A percentile compares a stretch with the other conserved stretches of the same genome.
Conservation (phyloP, 2,797 vertebrate species). For the Leptoclinus maculatus region DNA sequence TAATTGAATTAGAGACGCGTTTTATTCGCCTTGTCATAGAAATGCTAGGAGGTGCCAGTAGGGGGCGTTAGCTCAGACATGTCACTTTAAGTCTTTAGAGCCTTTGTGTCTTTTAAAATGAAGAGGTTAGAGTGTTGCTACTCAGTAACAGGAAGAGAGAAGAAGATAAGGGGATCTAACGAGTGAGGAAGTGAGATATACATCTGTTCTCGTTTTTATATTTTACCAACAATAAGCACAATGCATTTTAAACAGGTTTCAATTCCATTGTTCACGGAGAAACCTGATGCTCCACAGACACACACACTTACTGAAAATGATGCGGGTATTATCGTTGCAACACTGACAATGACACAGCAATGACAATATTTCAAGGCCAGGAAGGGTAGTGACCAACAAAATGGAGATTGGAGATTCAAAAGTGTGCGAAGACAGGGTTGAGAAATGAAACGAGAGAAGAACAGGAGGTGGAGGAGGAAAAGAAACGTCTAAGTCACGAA, state of each 20-base stretch:
- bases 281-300: not conserved
- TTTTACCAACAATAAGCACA: slow-evolving; percentile 1
- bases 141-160: slow-evolving; percentile 48
- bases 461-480: not conserved
- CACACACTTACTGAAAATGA: not conserved
- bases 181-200: slow-evolving; percentile 64
- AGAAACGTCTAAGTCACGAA: slow-evolving; percentile 24
- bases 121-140: not conserved
- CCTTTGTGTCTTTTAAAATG: not conserved
- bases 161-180: slow-evolving; percentile 15
- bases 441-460: not conserved
- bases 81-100: slow-evolving; percentile 5
- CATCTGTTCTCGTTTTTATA: slow-evolving; percentile 44
- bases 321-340: not conserved
- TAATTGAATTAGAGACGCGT: slow-evolving; percentile 44
- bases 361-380: not conserved
- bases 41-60: not conserved
- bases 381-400: not conserved
- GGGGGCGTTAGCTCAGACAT: not conserved
- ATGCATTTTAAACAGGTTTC: not conserved
- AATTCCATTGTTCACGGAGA: slow-evolving; percentile 19
- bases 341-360: slow-evolving; percentile 21
- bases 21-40: not conserved
- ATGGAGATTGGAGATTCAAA: not conserved
- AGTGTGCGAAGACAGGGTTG: not conserved